Percentiles rank a stretch among this genome's conserved stretches.
Conservation (phyloP, 2,797 vertebrate genomes). For the Perodicticus potto region DNA sequence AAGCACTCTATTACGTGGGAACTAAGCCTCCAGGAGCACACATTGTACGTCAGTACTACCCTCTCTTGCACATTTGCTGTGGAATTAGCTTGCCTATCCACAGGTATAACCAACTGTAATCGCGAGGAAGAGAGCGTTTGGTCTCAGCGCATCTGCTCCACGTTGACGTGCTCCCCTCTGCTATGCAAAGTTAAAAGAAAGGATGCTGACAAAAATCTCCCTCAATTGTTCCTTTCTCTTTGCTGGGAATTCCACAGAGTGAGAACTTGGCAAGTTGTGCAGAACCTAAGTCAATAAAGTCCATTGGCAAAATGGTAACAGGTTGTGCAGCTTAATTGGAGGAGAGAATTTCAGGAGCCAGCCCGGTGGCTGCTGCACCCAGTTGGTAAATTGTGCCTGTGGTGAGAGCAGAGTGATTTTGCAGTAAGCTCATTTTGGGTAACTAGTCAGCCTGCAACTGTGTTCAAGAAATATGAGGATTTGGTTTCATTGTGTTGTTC, state of each 20-base stretch:
- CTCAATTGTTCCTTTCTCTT: constrained; percentile 83
- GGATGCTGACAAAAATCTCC: constrained; percentile 81
- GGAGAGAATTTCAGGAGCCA: constrained; percentile 80
- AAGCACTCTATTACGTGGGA: constrained; percentile 83
- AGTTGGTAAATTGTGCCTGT: constrained; percentile 80
- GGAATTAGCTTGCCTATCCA: constrained; percentile 87
- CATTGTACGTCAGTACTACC: constrained; percentile 85
- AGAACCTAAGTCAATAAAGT: constrained; percentile 79
- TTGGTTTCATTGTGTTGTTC: constrained; percentile 64
- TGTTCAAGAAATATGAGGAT: constrained; percentile 79
- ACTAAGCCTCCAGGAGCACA: constrained; percentile 87
- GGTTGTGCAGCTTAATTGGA: constrained; percentile 82
- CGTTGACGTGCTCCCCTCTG: constrained; percentile 78
- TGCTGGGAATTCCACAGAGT: constrained; percentile 80
- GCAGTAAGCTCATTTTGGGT: constrained; percentile 81
- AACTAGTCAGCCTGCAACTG: constrained; percentile 80
- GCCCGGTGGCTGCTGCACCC: constrained; percentile 78
- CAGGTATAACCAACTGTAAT: constrained; percentile 89
- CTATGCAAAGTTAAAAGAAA: constrained; percentile 85
- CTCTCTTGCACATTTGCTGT: constrained; percentile 85
- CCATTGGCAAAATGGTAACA: constrained; percentile 80
- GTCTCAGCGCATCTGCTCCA: constrained; percentile 89
- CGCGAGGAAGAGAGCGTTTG: constrained; percentile 87
- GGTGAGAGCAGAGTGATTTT: constrained; percentile 80
- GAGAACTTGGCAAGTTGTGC: constrained; percentile 72